These are phyloP conservation scores for Podiceps cristatus DNA, from an alignment of 2,113 vertebrate species.

Conservation along the genomic window DNA sequence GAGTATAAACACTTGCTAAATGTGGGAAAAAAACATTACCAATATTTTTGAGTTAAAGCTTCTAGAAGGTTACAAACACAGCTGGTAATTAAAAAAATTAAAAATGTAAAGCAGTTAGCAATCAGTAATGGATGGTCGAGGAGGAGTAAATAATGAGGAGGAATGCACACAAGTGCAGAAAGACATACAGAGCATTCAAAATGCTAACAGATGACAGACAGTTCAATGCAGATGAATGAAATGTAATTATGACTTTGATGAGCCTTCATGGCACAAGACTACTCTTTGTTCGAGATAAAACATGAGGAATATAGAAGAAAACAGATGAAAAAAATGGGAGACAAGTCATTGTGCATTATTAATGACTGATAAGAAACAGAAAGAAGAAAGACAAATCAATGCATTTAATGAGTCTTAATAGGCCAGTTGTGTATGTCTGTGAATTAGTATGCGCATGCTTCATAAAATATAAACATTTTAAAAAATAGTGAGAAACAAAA, in stretches of 20 bases:
- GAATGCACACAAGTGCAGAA: slow-evolving; percentile 35
- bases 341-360: slow-evolving; percentile 51
- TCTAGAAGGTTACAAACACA: slow-evolving; percentile 6
- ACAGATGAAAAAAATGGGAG: slow-evolving; percentile 20
- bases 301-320: slow-evolving; percentile 50
- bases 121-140: background rate
- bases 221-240: slow-evolving; percentile 63
- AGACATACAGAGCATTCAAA: background rate
- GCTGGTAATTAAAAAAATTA: slow-evolving; percentile 4
- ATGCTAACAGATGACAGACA: slow-evolving; percentile 64
- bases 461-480: slow-evolving; percentile 43
- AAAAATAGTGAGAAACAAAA: slow-evolving; percentile 43
- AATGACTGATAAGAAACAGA: slow-evolving; percentile 67
- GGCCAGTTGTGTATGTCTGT: background rate
- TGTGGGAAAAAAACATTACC: background rate
- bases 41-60: slow-evolving; percentile 20
- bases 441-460: background rate
- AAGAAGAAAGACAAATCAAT: slow-evolving; percentile 57
- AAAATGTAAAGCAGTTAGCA: slow-evolving; percentile 13
- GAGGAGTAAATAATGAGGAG: slow-evolving; percentile 21
- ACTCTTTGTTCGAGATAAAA: slow-evolving; percentile 62
- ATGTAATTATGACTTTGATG: slow-evolving; percentile 70
- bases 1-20: slow-evolving; percentile 10
- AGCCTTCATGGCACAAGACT: slow-evolving; percentile 55
- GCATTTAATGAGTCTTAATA: slow-evolving; percentile 58